Percentiles rank a stretch among this genome's conserved stretches.
Conservation (phyloP, 2,797 vertebrate species). For the Cuniculus paca region DNA sequence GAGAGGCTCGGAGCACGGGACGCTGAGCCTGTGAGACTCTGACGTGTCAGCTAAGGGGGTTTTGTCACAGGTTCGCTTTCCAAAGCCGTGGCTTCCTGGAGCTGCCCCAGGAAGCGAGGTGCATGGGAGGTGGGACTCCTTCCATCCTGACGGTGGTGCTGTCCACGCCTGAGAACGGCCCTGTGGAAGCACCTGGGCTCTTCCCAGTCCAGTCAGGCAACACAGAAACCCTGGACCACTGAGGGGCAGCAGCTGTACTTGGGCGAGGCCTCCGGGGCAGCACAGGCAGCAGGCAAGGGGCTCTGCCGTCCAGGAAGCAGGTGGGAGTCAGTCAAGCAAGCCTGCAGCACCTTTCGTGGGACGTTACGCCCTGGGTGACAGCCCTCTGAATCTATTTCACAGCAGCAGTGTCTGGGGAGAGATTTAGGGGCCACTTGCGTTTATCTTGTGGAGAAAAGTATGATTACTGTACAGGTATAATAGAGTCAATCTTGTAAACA, state of each 20-base stretch:
- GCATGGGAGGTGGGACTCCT: neutral
- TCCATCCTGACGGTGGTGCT: fast-evolving
- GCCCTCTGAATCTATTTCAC: neutral
- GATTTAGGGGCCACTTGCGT: neutral
- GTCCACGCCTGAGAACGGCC: neutral
- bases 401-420: neutral
- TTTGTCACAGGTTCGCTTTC: neutral
- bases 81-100: fast-evolving
- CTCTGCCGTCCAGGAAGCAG: neutral
- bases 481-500: neutral
- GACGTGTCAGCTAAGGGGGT: fast-evolving
- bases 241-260: fast-evolving
- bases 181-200: fast-evolving
- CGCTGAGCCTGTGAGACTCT: too few relatives aligned
- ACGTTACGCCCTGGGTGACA: fast-evolving
- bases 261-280: fast-evolving
- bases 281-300: fast-evolving
- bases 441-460: neutral
- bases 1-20: neutral
- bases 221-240: fast-evolving
- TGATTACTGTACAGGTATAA: neutral
- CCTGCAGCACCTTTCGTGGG: fast-evolving
- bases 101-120: neutral
- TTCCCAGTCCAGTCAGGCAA: neutral
- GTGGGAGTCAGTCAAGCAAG: neutral